Evolutionary conservation across 2,113 vertebrate species (phyloP).

Genomic region (Corynorhinus townsendii): DNA sequence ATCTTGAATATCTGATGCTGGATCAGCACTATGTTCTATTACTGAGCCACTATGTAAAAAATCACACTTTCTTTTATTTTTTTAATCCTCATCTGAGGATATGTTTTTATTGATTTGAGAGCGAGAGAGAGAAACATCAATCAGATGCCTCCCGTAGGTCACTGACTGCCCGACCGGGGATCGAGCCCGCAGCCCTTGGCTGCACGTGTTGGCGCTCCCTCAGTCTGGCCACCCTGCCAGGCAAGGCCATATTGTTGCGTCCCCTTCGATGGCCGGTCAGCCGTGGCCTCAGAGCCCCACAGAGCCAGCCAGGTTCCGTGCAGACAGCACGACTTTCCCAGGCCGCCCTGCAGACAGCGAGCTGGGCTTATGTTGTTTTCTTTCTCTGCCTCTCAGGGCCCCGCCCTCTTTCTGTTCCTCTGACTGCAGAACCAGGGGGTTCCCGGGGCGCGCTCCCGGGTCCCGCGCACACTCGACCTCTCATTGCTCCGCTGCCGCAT

Average conservation of each 20-base stretch:
- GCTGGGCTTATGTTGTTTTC: slow-evolving; percentile 33
- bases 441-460: not conserved
- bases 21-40: not conserved
- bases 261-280: not conserved
- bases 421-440: slow-evolving; percentile 40
- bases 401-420: slow-evolving; percentile 48
- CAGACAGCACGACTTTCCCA: not conserved
- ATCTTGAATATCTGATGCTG: not conserved
- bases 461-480: not conserved
- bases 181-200: no score
- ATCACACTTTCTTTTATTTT: not conserved
- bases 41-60: not conserved
- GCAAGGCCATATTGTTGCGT: not conserved
- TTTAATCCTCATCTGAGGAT: no score
- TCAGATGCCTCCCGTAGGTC: no score
- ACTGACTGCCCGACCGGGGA: no score
- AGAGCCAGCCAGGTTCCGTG: slow-evolving; percentile 22
- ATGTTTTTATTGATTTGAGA: no score
- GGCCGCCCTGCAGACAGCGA: not conserved
- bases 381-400: not conserved
- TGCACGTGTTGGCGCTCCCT: no score
- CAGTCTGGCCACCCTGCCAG: no score
- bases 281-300: not conserved
- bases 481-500: rapidly evolving
- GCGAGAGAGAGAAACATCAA: no score